Base-by-base conservation (phyloP, 2,113 vertebrate genomes). In the Salminus brasiliensis region DNA sequence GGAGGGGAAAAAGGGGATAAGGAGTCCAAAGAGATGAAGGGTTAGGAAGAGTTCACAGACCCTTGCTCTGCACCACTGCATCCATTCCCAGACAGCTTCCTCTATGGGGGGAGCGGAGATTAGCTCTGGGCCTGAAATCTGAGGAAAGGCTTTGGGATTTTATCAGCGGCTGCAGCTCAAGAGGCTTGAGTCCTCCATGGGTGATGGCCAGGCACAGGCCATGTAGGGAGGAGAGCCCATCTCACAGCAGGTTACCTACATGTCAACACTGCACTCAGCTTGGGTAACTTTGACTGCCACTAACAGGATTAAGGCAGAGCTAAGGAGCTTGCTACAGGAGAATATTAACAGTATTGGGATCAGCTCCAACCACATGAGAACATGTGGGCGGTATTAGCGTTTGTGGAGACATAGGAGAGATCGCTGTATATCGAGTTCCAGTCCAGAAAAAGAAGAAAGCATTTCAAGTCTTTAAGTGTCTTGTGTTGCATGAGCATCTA, bases 21-120 rank as follows among this genome's bases (percentile, higher is more conserved):
- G n/a, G 78, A 72, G 53, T 30, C 23, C 52, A 16, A 39, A 29
- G 21, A 15, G 1, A 65, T 59, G 49, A 43, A n/a, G 39, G 25
- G 29, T 60, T 65, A 78, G 12, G 2, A 70, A 72, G 23, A 32
- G 55, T 53, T 0, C 60, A 76, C 66, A 60, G 43, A 15, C 74
- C 74, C 72, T 62, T 13, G 34, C 45, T 63, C 16, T 72, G 72
- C 39, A 76, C 21, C 27, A 69, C 41, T 71, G 23, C 62, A 49
- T 73, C 53, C 72, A 83, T 80, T 82, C 83, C 74, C 81, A 81
- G 81, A 84, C 81, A 87, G 84, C 85, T 88, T 88, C 87, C 89
- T 67, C 80, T 84, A 80, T 82, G 80, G 72, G 85, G 79, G 16
- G 15, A 36, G 32, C 21, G 78, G 84, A 9, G 43, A 90, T 91